Evolutionary conservation across 2,888 invertebrate species (phyloP), one percentile per base, ranked within the genome.

Genomic region (Dryococelus australis): DNA sequence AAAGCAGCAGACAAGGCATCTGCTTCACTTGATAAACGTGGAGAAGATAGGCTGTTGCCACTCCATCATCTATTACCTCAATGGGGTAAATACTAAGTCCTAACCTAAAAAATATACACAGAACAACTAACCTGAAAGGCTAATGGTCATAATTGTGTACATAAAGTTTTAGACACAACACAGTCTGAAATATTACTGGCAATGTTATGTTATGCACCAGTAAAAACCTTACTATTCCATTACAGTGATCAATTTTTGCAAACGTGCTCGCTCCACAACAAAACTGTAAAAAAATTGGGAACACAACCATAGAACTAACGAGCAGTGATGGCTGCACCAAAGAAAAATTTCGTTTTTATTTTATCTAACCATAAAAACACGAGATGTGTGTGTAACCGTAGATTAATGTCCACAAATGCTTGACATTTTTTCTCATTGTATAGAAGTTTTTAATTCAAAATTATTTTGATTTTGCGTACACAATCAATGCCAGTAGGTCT

Each of bases 81-180:
- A n/a, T n/a, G n/a, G n/a, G n/a, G n/a, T 47, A 47, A 47, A 47
- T 47, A 47, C 6, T 9, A 6, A 47, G 12, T 9, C 47, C 47
- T 47, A 47, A 47, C 47, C 47, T 47, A 12, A 9, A 65, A 65
- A 12, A 20, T 65, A 12, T 65, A 65, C 16, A 65, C 20, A 12
- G 65, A 20, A 65, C 16, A 8, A 65, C 24, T 24, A 20, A 65
- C 65, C 65, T 65, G 65, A 65, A 65, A 65, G 5, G 4, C 65
- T 24, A 65, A 65, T 65, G 65, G 65, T 65, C 65, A 65, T 16
- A 65, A 65, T 65, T 65, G 65, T 65, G 65, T 65, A 65, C 65
- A 65, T 65, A 65, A 65, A 65, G 65, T 65, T 65, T 65, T 20
- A 65, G 10, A 8, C 16, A 65, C 65, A 65, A 65, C 24, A 65